These are phyloP conservation scores for Glaucomys volans DNA, from an alignment of 2,113 vertebrate species.

Conservation along the genomic window DNA sequence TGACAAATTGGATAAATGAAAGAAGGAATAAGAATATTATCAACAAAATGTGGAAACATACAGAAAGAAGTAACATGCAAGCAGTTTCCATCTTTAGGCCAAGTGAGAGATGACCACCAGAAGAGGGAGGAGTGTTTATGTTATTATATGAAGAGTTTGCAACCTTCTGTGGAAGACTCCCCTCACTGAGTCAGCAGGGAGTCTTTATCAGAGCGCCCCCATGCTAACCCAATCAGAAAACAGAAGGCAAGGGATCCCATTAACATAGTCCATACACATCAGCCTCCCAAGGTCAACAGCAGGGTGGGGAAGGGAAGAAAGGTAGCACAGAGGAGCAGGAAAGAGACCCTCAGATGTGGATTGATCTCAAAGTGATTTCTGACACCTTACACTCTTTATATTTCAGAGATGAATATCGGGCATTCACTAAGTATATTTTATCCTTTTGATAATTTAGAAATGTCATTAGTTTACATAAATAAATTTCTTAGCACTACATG, in stretches of 20 bases:
- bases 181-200: neutral
- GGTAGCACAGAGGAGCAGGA: neutral
- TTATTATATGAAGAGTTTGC: neutral
- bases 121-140: neutral
- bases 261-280: neutral
- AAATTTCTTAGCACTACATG: neutral
- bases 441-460: constrained; percentile 49
- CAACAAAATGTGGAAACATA: neutral
- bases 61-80: neutral
- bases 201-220: neutral
- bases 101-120: no score
- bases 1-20: constrained; percentile 29
- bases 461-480: constrained; percentile 5
- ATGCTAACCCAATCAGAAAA: neutral
- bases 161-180: neutral
- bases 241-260: neutral
- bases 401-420: neutral
- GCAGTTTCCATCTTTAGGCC: neutral
- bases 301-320: neutral
- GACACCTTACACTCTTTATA: neutral
- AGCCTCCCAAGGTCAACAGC: neutral
- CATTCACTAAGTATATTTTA: neutral
- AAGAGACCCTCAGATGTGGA: neutral
- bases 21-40: neutral
- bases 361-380: neutral